Evolutionary conservation across 2,888 invertebrate species (phyloP).

Genomic region (Cerastis leucographa): DNA sequence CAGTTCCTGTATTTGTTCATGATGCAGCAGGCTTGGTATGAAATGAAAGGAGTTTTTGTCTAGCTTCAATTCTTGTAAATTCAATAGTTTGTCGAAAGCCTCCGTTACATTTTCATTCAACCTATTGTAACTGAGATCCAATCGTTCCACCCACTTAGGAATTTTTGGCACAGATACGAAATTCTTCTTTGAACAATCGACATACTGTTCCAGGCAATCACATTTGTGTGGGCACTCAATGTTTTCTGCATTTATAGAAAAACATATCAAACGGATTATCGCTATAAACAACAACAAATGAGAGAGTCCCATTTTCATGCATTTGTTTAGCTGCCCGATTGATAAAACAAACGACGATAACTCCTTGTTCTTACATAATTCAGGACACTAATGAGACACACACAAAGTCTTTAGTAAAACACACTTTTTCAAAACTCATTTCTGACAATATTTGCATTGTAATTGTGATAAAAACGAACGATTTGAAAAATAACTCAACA

Average conservation of each 20-base stretch:
- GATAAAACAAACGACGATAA: constrained; percentile 77
- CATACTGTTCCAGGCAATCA: constrained; percentile 93
- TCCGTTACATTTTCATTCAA: constrained; percentile 84
- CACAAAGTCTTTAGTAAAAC: constrained; percentile 69
- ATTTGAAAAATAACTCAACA: constrained; percentile 78
- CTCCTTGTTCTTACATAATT: constrained; percentile 87
- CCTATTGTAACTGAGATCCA: constrained; percentile 92
- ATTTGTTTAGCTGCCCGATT: constrained; percentile 83
- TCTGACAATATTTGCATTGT: constrained; percentile 79
- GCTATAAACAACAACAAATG: constrained; percentile 86
- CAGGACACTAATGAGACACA: constrained; percentile 69
- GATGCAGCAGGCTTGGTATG: constrained; percentile 89
- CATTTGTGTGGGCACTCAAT: constrained; percentile 93
- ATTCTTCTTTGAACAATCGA: constrained; percentile 94
- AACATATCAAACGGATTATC: constrained; percentile 78
- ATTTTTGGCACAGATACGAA: constrained; percentile 93
- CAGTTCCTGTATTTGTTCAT: constrained; percentile 90
- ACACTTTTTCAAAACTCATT: constrained; percentile 77
- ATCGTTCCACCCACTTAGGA: constrained; percentile 94
- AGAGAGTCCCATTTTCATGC: constrained; percentile 88
- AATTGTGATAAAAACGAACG: constrained; percentile 65
- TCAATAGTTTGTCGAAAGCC: constrained; percentile 80
- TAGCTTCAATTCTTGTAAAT: constrained; percentile 86
- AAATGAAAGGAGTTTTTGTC: constrained; percentile 90
- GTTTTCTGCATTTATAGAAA: constrained; percentile 80